Evolutionary conservation across 2,113 vertebrate genomes (phyloP), one percentile per base, ranked within the genome.

Genomic region (Hystrix cristata): DNA sequence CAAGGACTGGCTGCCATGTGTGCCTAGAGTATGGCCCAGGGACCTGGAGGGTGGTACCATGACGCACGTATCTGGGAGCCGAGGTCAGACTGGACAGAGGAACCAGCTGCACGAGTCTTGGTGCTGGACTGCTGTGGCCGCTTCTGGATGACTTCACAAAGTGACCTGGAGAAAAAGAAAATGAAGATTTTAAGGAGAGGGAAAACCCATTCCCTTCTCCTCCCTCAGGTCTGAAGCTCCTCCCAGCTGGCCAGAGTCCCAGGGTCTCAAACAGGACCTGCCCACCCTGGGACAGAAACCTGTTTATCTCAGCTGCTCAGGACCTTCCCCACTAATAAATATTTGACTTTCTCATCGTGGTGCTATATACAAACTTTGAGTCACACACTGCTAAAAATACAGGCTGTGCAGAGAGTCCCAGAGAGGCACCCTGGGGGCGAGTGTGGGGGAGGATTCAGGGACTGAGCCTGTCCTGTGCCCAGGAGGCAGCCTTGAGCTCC

Each of bases 291-390:
- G 43, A 78, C 87, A 38, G 65, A 72, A 64, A 38, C 60, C 64
- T 65, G 12, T 95, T 53, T 38, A 48, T 65, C 86, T 95, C 89
- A 78, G 84, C 74, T 55, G 51, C 53, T 29, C 71, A 59, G 89
- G 65, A 12, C 79, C n/a, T 31, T 93, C 43, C 38, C 55, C 5
- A 0, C 65, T 90, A 64, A 90, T 65, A 93, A 71, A 84, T 72
- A 59, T 86, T 89, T 93, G 93, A 60, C 86, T 95, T 96, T 82
- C 65, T 91, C 91, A 81, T 78, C 43, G 16, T 5, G 46, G 57
- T 81, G 69, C 72, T 84, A 79, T 64, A 69, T 1, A 46, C 23
- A 93, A 79, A 90, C 96, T 89, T 23, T 43, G 81, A 95, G 87
- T 90, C 71, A 67, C 0, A 0, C 0, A 13, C 79, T 46, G 14